Evolutionary conservation across 1,140 invertebrate genomes (phyloP).

Genomic region (Brachionus rubens): DNA sequence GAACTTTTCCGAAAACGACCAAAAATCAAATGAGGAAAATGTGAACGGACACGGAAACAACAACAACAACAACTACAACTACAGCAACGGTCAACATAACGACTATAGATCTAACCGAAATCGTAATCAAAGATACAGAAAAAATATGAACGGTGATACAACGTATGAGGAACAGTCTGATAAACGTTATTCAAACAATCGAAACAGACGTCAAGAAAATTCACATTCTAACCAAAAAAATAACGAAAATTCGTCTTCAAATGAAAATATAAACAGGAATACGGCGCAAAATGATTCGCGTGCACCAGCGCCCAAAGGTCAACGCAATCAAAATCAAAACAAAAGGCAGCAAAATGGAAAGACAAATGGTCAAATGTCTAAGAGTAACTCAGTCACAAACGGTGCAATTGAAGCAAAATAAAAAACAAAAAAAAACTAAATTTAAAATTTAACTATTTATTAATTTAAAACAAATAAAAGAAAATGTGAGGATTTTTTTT

Average conservation of each 20-base stretch:
- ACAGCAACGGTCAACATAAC: too few species aligned
- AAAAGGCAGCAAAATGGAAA: constrained; percentile 19
- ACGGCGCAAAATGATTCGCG: not conserved
- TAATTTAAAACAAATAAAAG: too few species aligned
- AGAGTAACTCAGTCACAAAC: not conserved
- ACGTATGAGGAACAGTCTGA: not conserved
- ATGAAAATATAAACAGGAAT: constrained; percentile 37
- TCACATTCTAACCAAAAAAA: not conserved
- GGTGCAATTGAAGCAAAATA: not conserved
- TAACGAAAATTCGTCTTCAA: constrained; percentile 25
- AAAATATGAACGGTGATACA: not conserved
- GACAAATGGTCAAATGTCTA: not conserved
- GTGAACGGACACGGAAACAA: not conserved
- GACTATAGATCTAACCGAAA: not conserved
- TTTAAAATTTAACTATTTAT: not conserved
- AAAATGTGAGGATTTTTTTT: too few species aligned
- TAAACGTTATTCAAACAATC: not conserved
- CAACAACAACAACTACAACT: too few species aligned
- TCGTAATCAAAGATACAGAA: not conserved
- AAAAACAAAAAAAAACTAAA: not conserved
- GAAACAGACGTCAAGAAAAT: constrained; percentile 19
- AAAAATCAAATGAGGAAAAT: constrained; percentile 11
- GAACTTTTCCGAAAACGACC: constrained; percentile 22
- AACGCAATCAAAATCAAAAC: constrained; percentile 2
- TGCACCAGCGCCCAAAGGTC: constrained; percentile 12